Evolutionary conservation across 2,888 invertebrate species (phyloP).

Genomic region (Diogma glabrata): DNA sequence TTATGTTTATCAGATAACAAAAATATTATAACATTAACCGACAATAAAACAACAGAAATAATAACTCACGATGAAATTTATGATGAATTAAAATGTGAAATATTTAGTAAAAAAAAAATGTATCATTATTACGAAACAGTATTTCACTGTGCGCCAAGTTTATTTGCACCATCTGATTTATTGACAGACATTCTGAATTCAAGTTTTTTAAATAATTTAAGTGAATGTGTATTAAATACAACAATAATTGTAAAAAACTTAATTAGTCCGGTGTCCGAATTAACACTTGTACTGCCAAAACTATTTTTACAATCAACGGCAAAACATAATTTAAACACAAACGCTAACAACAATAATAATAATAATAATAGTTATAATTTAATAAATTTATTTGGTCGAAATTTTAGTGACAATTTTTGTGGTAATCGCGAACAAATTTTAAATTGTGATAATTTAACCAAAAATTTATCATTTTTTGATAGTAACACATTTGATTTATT

Average conservation of each 20-base stretch:
- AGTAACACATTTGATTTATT: slow-evolving; percentile 9
- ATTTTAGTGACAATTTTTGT: not conserved
- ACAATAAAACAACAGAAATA: no score
- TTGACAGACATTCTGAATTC: slow-evolving; percentile 12
- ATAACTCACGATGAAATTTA: no score
- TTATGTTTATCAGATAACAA: slow-evolving; percentile 21
- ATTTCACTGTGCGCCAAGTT: not conserved
- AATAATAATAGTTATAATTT: slow-evolving; percentile 20
- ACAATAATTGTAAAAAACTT: slow-evolving; percentile 25
- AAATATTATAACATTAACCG: not conserved
- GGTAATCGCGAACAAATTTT: slow-evolving; percentile 10
- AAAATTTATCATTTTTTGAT: slow-evolving; percentile 13
- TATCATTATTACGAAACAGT: slow-evolving; percentile 8
- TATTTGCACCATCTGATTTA: slow-evolving; percentile 6
- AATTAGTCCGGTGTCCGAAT: slow-evolving; percentile 29
- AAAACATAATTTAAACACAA: no score
- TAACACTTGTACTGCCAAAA: slow-evolving; percentile 28
- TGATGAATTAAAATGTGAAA: slow-evolving; percentile 7
- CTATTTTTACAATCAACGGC: slow-evolving; percentile 13
- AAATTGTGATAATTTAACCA: slow-evolving; percentile 11
- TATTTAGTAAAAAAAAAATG: slow-evolving; percentile 5
- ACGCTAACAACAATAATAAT: slow-evolving; percentile 8
- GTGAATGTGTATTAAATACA: slow-evolving; percentile 25
- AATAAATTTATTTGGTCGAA: no score
- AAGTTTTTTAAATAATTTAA: slow-evolving; percentile 14